These are phyloP conservation scores for Lophius piscatorius DNA, from an alignment of 2,113 vertebrate species.

Conservation along the genomic window DNA sequence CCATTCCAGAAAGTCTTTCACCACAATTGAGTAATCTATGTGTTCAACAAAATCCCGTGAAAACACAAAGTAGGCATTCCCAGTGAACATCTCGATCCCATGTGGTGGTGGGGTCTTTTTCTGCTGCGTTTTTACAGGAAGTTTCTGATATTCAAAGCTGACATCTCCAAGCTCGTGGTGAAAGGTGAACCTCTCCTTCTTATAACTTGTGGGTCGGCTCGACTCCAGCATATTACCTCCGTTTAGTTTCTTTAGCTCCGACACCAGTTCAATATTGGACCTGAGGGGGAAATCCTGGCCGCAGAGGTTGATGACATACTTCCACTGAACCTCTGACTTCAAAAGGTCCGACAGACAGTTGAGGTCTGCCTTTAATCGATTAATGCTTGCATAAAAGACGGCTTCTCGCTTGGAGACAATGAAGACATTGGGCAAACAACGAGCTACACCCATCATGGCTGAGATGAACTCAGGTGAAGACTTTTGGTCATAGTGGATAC, in stretches of 20 bases:
- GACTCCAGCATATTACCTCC: slow-evolving; percentile 66
- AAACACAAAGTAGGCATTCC: slow-evolving; percentile 93
- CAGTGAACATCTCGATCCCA: slow-evolving; percentile 87
- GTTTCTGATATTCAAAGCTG: slow-evolving; percentile 38
- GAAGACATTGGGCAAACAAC: slow-evolving; percentile 67
- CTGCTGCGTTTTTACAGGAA: slow-evolving; percentile 41
- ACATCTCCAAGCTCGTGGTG: slow-evolving; percentile 23
- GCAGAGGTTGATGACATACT: slow-evolving; percentile 68
- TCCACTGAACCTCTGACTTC: slow-evolving; percentile 56
- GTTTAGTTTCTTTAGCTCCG: slow-evolving; percentile 38
- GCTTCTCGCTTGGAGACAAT: slow-evolving; percentile 49
- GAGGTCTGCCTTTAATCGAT: slow-evolving; percentile 58
- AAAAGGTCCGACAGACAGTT: slow-evolving; percentile 64
- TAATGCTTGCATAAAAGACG: slow-evolving; percentile 47
- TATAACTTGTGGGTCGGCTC: neutral
- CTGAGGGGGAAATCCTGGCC: slow-evolving; percentile 70
- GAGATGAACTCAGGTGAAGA: slow-evolving; percentile 46
- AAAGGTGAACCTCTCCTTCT: slow-evolving; percentile 47
- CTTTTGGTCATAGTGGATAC: slow-evolving; percentile 68
- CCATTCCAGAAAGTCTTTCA: slow-evolving; percentile 89
- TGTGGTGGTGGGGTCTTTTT: slow-evolving; percentile 78
- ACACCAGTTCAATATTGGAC: slow-evolving; percentile 61
- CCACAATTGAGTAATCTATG: slow-evolving; percentile 75
- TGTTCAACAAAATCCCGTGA: slow-evolving; percentile 83
- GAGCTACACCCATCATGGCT: slow-evolving; percentile 50